Evolutionary conservation across 1,140 invertebrate genomes (phyloP), one percentile per base, ranked within the genome.

Genomic region (Antheraea pernyi): DNA sequence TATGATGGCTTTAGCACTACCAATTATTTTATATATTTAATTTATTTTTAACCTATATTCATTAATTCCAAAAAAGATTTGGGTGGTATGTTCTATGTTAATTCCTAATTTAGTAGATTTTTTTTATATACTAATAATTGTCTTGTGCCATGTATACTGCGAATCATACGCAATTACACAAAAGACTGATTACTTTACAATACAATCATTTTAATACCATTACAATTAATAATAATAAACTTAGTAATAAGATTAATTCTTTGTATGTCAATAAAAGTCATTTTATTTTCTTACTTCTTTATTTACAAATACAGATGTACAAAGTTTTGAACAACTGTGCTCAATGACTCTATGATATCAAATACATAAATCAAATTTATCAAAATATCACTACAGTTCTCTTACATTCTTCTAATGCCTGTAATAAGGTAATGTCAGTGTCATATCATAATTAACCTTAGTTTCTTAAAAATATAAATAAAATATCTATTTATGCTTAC

Each of bases 301-400:
- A 53, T 53, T 16, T 53, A 53, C 16, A 53, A 36, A 63, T 63
- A 63, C 13, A 63, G 3, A 63, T 36, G 61, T 63, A 63, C 61
- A 63, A 63, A 63, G 7, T 63, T 37, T 63, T 63, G 61, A 63
- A 22, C 61, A 37, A 48, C 13, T 53, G 46, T 53, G 46, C 6
- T 53, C 46, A 53, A 37, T 63, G 22, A 63, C 22, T 8, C 3
- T 63, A 63, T 16, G 6, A 61, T 16, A 37, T 11, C 18, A 63
- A 63, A 37, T 37, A 60, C 59, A 11, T 60, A 37, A 63, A 18
- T 22, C 11, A 7, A 36, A 30, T 37, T 63, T 37, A 37, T 37
- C 19, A 36, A 63, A 36, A 36, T 63, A 63, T 63, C 61, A 63
- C 30, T 53, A 13, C 13, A 53, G 16, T 53, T 53, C 46, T 53